Evolutionary conservation across 1,140 invertebrate species (phyloP).

Genomic region (Leptinotarsa defecta): DNA sequence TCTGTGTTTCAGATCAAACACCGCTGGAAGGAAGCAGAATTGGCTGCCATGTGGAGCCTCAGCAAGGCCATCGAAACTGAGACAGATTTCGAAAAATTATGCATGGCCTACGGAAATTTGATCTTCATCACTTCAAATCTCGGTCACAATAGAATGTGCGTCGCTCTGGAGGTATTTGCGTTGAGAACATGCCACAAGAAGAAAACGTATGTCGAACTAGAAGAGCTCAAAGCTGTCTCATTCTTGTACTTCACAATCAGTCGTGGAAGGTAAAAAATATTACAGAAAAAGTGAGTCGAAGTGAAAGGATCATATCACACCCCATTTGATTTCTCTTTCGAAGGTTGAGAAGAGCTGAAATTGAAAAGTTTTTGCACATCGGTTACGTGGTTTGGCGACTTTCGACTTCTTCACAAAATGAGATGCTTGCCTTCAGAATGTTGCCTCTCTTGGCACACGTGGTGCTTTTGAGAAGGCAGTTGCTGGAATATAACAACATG

Average conservation of each 20-base stretch:
- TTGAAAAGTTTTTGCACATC: conserved; percentile 52
- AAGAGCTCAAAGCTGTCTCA: conserved; percentile 57
- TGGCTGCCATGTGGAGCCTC: conserved; percentile 63
- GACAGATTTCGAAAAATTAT: conserved; percentile 60
- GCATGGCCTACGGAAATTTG: conserved; percentile 61
- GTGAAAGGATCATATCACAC: background rate
- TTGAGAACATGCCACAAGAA: conserved; percentile 56
- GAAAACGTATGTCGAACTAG: conserved; percentile 53
- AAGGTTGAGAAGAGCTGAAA: conserved; percentile 53
- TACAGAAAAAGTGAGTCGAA: background rate
- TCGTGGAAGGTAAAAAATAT: conserved; percentile 53
- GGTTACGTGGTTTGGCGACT: conserved; percentile 56
- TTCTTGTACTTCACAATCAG: conserved; percentile 59
- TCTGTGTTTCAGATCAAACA: conserved; percentile 24
- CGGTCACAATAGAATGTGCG: conserved; percentile 42
- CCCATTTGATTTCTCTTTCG: background rate
- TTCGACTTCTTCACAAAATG: conserved; percentile 51
- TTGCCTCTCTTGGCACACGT: conserved; percentile 56
- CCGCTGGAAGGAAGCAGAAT: conserved; percentile 57
- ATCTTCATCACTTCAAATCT: conserved; percentile 50
- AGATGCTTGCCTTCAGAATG: conserved; percentile 50
- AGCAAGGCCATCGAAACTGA: conserved; percentile 58
- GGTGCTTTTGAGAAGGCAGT: conserved; percentile 52
- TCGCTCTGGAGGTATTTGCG: conserved; percentile 53
- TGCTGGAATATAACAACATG: conserved; percentile 53